These are phyloP conservation scores for Trichechus manatus DNA, from an alignment of 2,113 vertebrate genomes.

Conservation along the genomic window DNA sequence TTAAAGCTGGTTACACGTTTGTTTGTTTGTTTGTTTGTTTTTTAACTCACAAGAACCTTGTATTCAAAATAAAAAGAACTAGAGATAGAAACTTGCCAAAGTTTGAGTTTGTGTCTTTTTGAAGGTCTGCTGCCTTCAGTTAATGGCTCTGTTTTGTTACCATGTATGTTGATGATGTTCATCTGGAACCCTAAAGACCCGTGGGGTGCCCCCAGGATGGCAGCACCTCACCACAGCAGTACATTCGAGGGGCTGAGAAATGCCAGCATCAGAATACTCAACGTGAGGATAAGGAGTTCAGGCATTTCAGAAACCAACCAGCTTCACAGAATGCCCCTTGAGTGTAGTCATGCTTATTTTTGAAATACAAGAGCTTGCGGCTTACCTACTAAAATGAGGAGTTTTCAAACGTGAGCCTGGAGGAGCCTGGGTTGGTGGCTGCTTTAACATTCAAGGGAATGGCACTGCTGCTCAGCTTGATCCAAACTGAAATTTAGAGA, in stretches of 20 bases:
- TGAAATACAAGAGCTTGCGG: constrained; percentile 59
- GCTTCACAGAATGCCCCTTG: constrained; percentile 14
- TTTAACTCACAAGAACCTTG: not conserved
- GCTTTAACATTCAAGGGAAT: not conserved
- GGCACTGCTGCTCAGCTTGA: not conserved
- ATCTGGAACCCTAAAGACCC: not conserved
- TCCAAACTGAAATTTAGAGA: constrained; percentile 17
- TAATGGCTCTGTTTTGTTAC: constrained; percentile 1
- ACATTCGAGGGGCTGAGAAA: not conserved
- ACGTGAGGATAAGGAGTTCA: constrained; percentile 21
- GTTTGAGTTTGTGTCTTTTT: not conserved
- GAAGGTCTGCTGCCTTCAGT: constrained; percentile 36
- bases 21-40: not conserved
- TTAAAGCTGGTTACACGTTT: constrained; percentile 10
- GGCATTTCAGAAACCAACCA: constrained; percentile 54
- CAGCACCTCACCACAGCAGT: not conserved
- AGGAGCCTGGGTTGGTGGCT: not conserved
- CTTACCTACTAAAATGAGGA: not conserved
- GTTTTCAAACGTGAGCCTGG: not conserved
- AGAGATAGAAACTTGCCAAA: not conserved
- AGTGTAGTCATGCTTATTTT: constrained; percentile 34
- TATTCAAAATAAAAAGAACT: constrained; percentile 36
- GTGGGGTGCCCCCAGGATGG: not conserved
- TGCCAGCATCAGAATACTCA: not conserved
- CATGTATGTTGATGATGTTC: constrained; percentile 19